phyloP scores from a whole-genome alignment of 2,888 invertebrate species.

The Eledona agricola region DNA sequence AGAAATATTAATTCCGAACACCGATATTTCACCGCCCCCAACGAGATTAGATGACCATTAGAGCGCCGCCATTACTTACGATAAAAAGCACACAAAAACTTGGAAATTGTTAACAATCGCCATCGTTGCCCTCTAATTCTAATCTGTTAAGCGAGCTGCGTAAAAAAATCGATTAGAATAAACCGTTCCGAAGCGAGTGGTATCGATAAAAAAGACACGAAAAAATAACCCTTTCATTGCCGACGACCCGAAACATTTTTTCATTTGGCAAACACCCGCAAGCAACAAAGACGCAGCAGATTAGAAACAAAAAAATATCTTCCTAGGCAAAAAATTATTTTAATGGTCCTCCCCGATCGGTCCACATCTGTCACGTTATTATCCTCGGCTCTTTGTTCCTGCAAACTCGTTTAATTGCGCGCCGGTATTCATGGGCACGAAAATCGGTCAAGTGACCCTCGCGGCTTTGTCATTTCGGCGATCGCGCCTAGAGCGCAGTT shows the following conservation, averaged over 20 bases:
- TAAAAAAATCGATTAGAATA: too few species aligned
- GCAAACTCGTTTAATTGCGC: constrained; percentile 40
- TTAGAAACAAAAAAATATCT: constrained; percentile 47
- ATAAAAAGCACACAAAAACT: too few species aligned
- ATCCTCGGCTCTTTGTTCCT: constrained; percentile 42
- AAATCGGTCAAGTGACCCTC: constrained; percentile 40
- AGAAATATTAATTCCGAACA: too few species aligned
- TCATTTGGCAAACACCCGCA: constrained; percentile 41
- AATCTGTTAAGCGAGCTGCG: too few species aligned
- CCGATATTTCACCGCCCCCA: too few species aligned
- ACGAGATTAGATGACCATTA: too few species aligned
- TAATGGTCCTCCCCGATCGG: constrained; percentile 49
- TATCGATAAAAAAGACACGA: constrained; percentile 2
- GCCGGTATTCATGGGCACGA: constrained; percentile 42
- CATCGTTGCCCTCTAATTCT: too few species aligned
- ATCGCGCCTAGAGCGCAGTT: constrained; percentile 15
- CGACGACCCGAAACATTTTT: constrained; percentile 36
- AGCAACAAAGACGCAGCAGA: constrained; percentile 45
- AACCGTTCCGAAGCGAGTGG: too few species aligned
- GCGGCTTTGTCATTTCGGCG: constrained; percentile 5
- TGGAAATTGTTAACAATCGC: too few species aligned
- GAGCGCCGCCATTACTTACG: too few species aligned
- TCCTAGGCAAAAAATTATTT: constrained; percentile 42
- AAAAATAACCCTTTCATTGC: background rate
- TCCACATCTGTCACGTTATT: constrained; percentile 53